Base-by-base conservation (phyloP, 2,113 vertebrate species). In the Furnarius figulus region DNA sequence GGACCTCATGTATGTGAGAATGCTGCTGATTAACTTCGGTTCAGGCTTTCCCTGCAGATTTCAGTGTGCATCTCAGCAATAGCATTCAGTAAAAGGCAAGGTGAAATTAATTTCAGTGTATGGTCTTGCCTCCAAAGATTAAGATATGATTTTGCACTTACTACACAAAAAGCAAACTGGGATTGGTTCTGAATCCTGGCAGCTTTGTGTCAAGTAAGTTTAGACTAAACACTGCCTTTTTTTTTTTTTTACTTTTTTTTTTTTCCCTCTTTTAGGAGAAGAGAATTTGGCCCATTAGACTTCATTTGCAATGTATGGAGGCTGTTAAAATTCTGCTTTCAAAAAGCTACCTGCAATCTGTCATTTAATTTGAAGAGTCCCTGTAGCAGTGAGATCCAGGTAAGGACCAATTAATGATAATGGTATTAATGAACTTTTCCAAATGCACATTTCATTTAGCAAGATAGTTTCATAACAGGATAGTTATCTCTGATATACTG, bases 331-430 rank as follows among this genome's bases (percentile, higher is more conserved):
- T 74, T 89, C 50, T 62, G 12, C 25, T 75, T 66, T 13, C 15
- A 74, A 67, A 79, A 76, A 27, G 7, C 7, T 84, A 71, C 13
- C 58, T 94, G 44, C 35, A 86, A 74, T 74, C 80, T 83, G 74
- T 85, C 84, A 87, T 85, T 93, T 86, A 82, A 39, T 87, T 72
- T 81, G 90, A 87, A 80, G 65, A 80, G 37, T 85, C 55, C 46
- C 63, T 82, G 50, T 50, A 95, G 94, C 89, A 93, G 71, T 53
- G 55, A 83, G 61, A 86, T 81, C 78, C 95, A 95, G 75, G 93
- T 95, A 80, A 91, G 85, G 93, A 86, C 44, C 81, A 95, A 95
- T 95, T 96, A 85, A 95, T 97, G 85, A 77, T 95, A 86, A 92
- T 75, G 12, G 4, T 91, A 95, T 95, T 97, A 96, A 97, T 90